Base-by-base conservation (phyloP, 2,113 vertebrate genomes). In the Sebastes schlegelii region DNA sequence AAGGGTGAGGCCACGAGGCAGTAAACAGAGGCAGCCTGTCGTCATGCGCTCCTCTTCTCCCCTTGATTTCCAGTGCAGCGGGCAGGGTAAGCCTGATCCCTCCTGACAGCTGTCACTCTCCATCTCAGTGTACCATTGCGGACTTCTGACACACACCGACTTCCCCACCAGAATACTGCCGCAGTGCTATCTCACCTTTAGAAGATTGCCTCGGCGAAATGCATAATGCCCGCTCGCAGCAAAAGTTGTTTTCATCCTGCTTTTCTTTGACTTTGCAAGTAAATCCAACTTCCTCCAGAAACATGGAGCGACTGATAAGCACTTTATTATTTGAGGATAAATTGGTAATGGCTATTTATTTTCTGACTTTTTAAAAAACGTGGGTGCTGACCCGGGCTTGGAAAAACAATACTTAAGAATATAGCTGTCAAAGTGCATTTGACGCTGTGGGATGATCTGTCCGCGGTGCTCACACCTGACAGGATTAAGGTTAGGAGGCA, bases 91-190 rank as follows among this genome's bases (percentile, higher is more conserved):
- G 89, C 82, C 87, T 94, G 92, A 94, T 94, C 90, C 83, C 42
- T 75, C 63, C 78, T 88, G 94, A 94, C 94, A 94, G 92, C 92
- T 94, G 94, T 93, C 93, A 93, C 91, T 94, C 94, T 90, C 79
- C 83, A 93, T 94, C 90, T 86, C 81, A n/a, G 75, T 46, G 82
- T 74, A 86, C 81, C 86, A 60, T 74, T 77, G 40, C 26, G 78
- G 85, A 85, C 81, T 74, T 34, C 76, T 64, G 83, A 89, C 90
- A 91, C n/a, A 23, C 79, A 51, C 63, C 45, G 40, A 83, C 84
- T 89, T 79, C 83, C 46, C 58, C 79, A 46, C 16, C 81, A 77
- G 77, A 92, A 82, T 52, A 52, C 87, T 74, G 85, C 88, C 8
- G 61, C 87, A 62, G 77, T 6, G 16, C 82, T 69, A 57, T 81